phyloP scores from a whole-genome alignment of 2,113 vertebrate species.

The Tachysurus fulvidraco region DNA sequence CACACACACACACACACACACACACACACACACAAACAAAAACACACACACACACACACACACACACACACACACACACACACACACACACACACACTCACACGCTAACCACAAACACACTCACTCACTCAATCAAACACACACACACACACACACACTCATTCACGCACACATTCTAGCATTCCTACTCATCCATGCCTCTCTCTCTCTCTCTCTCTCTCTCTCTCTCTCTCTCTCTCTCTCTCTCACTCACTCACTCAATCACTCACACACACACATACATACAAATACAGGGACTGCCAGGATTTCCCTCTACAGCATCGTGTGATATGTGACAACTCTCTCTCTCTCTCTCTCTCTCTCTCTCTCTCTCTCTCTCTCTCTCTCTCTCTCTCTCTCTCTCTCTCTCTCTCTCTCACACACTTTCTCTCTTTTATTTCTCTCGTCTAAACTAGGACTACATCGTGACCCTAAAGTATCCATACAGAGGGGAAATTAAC shows the following conservation, averaged over 20 bases:
- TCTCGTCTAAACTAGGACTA: neutral
- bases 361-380: neutral
- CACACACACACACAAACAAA: too few species aligned
- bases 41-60: too few species aligned
- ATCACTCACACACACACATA: neutral
- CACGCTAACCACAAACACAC: too few species aligned
- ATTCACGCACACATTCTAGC: neutral
- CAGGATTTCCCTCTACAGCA: neutral
- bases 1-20: too few species aligned
- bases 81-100: too few species aligned
- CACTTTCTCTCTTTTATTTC: too few species aligned
- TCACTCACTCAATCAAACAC: too few species aligned
- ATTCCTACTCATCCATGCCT: neutral
- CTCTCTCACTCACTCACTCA: neutral
- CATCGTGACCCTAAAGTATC: neutral
- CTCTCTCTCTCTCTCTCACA: neutral
- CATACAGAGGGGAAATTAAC: too few species aligned
- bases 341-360: neutral
- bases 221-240: neutral
- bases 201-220: too few species aligned
- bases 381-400: neutral
- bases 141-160: neutral
- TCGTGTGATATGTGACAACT: conserved; percentile 21
- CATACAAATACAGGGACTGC: neutral
- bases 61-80: too few species aligned